Base-by-base conservation (phyloP, 2,113 vertebrate genomes). In the Pipa parva region DNA sequence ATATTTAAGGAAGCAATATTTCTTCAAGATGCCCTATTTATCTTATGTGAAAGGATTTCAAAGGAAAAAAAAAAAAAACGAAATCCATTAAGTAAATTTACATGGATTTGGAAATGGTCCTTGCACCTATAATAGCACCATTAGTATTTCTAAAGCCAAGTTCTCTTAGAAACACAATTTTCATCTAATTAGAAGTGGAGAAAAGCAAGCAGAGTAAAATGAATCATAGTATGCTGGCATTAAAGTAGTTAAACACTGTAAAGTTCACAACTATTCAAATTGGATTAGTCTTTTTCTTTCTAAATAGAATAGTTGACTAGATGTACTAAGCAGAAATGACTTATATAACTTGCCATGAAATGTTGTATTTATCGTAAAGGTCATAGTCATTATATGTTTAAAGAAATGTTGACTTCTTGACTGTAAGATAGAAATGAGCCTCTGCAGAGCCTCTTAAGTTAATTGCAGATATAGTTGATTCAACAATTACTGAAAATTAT, bases 401-500 rank as follows among this genome's bases (percentile, higher is more conserved):
- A 55, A 31, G 31, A 55, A 37, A 39, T 51, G 24, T 42, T 50
- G 64, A 67, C 64, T 68, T 68, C 48, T 68, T 60, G 57, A 51
- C 29, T 51, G 17, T 36, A 27, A 29, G 2, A 39, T 60, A 39
- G 42, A 59, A 59, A 68, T 60, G 27, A 21, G n/a, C 31, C 45
- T 37, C 64, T 25, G 21, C 46, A 20, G 28, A 67, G 39, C 45
- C 64, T 66, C 63, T 66, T 68, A 51, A 52, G 56, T 52, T 60
- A 68, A 68, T 68, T 68, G 57, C 65, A 68, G 60, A 60, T 68
- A 60, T 59, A 51, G 31, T 51, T 58, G 27, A 58, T 59, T 49
- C 46, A 51, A 68, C 46, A 59, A 60, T 60, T 68, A 68, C 20
- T 28, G 56, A 42, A 51, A 59, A 59, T 59, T 51, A 68, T 60